Conservation (phyloP, 2,113 vertebrate genomes). For the Dicentrarchus labrax region DNA sequence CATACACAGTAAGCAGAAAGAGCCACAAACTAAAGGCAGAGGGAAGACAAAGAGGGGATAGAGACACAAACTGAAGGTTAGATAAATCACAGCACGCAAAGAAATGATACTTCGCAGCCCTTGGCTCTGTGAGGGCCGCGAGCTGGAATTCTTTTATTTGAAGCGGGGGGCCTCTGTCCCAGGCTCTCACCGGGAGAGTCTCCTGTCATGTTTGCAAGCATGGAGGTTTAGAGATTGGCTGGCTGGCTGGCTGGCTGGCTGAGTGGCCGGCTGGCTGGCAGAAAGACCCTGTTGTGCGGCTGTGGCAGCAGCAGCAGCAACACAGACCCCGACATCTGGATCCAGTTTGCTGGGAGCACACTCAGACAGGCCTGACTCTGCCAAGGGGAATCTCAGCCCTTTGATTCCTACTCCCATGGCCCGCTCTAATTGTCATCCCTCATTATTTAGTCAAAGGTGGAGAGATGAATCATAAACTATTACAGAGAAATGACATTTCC, state of each 20-base stretch:
- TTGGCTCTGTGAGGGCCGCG: conserved; percentile 42
- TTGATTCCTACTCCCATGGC: conserved; percentile 81
- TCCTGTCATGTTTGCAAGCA: conserved; percentile 74
- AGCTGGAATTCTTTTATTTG: conserved; percentile 72
- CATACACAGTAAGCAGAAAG: conserved; percentile 59
- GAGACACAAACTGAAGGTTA: conserved; percentile 66
- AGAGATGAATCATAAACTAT: conserved; percentile 81
- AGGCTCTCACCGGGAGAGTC: conserved; percentile 70
- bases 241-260: conserved; percentile 58
- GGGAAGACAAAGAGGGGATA: conserved; percentile 67
- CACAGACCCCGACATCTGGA: conserved; percentile 84
- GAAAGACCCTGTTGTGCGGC: conserved; percentile 78
- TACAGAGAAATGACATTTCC: conserved; percentile 80
- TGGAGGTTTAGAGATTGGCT: conserved; percentile 65
- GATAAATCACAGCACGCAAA: conserved; percentile 74
- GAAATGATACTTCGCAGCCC: conserved; percentile 63
- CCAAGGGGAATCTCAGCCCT: conserved; percentile 82
- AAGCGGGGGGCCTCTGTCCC: conserved; percentile 58
- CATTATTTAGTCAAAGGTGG: conserved; percentile 86
- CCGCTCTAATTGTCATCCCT: conserved; percentile 86
- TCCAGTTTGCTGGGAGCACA: conserved; percentile 82
- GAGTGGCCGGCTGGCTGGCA: conserved; percentile 71
- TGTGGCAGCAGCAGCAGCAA: conserved; percentile 60
- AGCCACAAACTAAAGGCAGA: conserved; percentile 61
- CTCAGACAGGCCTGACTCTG: conserved; percentile 78